Evolutionary conservation across 1,140 invertebrate genomes (phyloP).

Genomic region (Lerema accius): DNA sequence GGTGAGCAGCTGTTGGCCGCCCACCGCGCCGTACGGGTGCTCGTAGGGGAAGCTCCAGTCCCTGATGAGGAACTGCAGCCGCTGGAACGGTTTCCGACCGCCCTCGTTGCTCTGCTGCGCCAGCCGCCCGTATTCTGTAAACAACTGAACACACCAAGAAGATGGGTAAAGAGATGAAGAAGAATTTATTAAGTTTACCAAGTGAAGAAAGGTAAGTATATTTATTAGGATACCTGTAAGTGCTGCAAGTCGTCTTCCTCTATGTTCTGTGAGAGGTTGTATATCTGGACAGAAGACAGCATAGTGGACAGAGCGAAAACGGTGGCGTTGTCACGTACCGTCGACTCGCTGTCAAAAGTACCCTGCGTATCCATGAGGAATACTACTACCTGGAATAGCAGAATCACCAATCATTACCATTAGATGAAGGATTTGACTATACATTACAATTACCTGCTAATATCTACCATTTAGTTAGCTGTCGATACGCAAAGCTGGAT

Average conservation of each 20-base stretch:
- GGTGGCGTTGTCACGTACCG: constrained; percentile 97
- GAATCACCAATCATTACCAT: neutral
- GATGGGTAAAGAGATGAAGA: constrained; percentile 12
- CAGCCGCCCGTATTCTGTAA: constrained; percentile 97
- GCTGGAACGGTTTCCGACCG: constrained; percentile 95
- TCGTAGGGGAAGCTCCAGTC: constrained; percentile 99
- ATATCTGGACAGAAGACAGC: constrained; percentile 97
- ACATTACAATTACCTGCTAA: too few relatives aligned
- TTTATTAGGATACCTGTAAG: constrained; percentile 91
- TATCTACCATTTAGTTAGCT: too few relatives aligned
- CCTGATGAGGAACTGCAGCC: constrained; percentile 96
- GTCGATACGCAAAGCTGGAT: too few relatives aligned
- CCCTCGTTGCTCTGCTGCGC: constrained; percentile 93
- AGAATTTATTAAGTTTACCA: too few relatives aligned
- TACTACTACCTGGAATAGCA: constrained; percentile 87
- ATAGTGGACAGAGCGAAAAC: constrained; percentile 98
- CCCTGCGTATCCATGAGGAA: constrained; percentile 98
- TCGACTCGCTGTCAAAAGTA: constrained; percentile 98
- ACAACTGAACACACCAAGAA: too few relatives aligned
- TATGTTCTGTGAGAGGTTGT: constrained; percentile 97
- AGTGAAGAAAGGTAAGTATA: too few relatives aligned
- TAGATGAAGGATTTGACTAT: neutral
- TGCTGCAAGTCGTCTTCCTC: constrained; percentile 98
- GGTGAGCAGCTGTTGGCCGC: constrained; percentile 93
- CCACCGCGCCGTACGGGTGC: constrained; percentile 93